These are phyloP conservation scores for Halcyon senegalensis DNA, from an alignment of 2,113 vertebrate species.

Conservation along the genomic window DNA sequence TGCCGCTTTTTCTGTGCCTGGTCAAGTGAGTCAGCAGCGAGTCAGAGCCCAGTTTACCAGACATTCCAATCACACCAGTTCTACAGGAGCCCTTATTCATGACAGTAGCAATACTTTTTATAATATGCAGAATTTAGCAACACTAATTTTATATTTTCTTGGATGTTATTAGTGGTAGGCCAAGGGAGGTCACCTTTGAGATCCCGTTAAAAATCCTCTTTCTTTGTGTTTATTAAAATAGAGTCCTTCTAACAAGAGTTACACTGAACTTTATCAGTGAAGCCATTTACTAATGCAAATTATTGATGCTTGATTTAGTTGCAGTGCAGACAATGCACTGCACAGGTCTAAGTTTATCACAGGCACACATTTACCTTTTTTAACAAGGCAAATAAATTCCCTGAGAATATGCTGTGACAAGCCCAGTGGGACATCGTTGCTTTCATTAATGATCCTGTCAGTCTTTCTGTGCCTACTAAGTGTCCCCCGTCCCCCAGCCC, in stretches of 20 bases:
- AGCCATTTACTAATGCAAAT: neutral
- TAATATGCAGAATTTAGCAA: neutral
- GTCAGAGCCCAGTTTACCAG: neutral
- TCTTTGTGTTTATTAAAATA: too few relatives aligned
- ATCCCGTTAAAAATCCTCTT: neutral
- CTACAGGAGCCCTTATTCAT: neutral
- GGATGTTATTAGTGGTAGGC: neutral
- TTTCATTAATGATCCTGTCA: neutral
- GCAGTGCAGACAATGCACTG: neutral
- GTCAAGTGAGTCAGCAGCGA: neutral
- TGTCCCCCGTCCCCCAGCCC: neutral
- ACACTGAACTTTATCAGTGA: neutral
- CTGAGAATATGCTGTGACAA: neutral
- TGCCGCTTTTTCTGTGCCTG: neutral
- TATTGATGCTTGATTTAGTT: neutral
- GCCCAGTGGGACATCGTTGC: accelerated
- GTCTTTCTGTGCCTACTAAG: neutral
- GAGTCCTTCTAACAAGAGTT: neutral
- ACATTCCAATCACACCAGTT: neutral
- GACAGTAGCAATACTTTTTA: neutral
- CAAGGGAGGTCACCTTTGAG: neutral
- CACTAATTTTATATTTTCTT: neutral
- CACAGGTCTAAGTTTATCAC: neutral
- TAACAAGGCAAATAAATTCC: neutral
- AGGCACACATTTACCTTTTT: neutral